A percentile compares a stretch with the other conserved stretches of the same genome.
These are phyloP conservation scores for Stenolophus ochropezus DNA, from an alignment of 2,888 invertebrate species.

Conservation along the genomic window DNA sequence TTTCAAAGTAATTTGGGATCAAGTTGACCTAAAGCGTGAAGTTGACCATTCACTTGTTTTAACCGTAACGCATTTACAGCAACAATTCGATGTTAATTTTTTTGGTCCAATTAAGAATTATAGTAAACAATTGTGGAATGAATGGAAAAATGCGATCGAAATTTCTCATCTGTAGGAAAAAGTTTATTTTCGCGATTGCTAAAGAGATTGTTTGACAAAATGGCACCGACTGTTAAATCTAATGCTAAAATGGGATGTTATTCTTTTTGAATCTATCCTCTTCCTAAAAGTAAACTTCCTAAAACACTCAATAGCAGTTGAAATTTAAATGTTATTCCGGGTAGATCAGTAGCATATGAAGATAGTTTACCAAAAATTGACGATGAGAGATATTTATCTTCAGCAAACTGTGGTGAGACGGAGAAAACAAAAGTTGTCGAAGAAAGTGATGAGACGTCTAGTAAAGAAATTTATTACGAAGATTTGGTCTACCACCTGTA, in stretches of 20 bases:
- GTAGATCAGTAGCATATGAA: too few species aligned
- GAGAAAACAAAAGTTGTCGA: background rate
- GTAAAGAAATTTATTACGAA: background rate
- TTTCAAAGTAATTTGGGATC: background rate
- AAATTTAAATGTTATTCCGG: too few species aligned
- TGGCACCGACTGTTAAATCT: background rate
- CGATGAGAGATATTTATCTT: background rate
- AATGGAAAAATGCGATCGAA: slow-evolving; percentile 17
- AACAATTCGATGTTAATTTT: slow-evolving; percentile 68
- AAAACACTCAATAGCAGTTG: background rate
- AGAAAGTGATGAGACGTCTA: background rate
- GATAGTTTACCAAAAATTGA: too few species aligned
- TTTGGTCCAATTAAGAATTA: slow-evolving; percentile 63
- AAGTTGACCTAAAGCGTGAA: background rate
- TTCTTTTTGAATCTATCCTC: background rate
- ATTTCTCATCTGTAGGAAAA: background rate
- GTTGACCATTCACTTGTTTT: slow-evolving; percentile 64
- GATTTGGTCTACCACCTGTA: background rate
- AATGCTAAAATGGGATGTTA: background rate
- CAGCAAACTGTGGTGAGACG: background rate
- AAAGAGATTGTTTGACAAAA: background rate
- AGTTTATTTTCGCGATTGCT: background rate
- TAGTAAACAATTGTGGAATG: slow-evolving; percentile 55
- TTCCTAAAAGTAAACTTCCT: background rate
- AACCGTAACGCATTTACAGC: slow-evolving; percentile 68